Percentiles rank a stretch among this genome's conserved stretches.
Evolutionary conservation across 2,113 vertebrate species (phyloP).

Genomic region (Okapia johnstoni): DNA sequence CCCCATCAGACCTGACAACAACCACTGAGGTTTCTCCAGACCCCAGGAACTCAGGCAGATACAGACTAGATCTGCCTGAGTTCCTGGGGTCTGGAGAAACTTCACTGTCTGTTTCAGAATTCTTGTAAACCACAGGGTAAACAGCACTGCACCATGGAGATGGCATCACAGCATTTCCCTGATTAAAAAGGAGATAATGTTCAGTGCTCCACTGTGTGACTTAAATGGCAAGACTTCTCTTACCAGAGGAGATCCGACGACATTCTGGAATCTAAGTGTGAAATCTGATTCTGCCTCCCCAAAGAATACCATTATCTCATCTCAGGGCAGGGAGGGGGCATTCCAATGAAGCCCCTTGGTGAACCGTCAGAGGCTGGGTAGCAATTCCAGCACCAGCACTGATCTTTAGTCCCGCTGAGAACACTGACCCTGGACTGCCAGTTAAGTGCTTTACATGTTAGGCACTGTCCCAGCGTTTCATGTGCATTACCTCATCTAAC

Average conservation of each 20-base stretch:
- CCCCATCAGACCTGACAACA: background rate
- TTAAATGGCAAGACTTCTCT: slow-evolving; percentile 35
- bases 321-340: background rate
- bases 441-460: background rate
- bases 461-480: background rate
- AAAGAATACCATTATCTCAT: background rate
- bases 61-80: background rate
- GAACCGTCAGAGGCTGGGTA: background rate
- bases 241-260: slow-evolving; percentile 10
- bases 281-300: background rate
- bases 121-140: slow-evolving; percentile 27
- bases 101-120: background rate
- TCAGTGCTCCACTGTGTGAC: background rate
- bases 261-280: background rate
- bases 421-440: background rate
- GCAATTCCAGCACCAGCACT: background rate
- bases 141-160: rapidly evolving
- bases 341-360: background rate
- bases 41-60: background rate
- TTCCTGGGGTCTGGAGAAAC: too few relatives aligned
- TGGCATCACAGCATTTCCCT: background rate
- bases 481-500: background rate
- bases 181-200: background rate
- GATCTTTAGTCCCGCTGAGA: background rate
- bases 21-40: background rate